Evolutionary conservation across 2,797 vertebrate genomes (phyloP).

Genomic region (Argyrosomus regius): DNA sequence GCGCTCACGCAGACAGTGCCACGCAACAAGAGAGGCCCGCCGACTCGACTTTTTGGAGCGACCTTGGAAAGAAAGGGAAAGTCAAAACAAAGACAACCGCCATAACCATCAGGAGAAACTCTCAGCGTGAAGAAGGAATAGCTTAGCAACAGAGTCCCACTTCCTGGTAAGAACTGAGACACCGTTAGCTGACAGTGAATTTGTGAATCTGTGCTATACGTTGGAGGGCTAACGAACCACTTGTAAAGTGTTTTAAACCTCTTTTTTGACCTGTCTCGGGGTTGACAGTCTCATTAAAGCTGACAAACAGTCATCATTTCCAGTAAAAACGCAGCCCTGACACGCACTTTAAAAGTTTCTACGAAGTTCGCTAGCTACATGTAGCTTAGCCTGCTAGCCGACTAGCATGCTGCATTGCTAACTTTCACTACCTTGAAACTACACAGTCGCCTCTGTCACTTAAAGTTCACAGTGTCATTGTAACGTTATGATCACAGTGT

Average conservation of each 20-base stretch:
- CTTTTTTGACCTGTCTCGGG: fast-evolving
- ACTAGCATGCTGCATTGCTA: conserved; percentile 6
- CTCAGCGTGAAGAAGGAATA: conserved; percentile 68
- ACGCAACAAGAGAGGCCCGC: conserved; percentile 58
- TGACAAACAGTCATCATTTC: too few relatives aligned
- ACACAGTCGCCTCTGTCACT: neutral
- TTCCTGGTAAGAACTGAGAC: conserved; percentile 87
- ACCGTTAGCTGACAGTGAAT: conserved; percentile 55
- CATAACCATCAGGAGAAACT: conserved; percentile 62
- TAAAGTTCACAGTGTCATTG: neutral
- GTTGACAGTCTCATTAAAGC: neutral
- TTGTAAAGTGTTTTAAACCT: fast-evolving
- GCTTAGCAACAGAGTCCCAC: conserved; percentile 79
- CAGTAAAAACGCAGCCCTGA: neutral
- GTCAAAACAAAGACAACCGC: conserved; percentile 73
- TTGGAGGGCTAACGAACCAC: neutral
- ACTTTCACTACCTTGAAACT: neutral
- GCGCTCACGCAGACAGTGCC: conserved; percentile 48
- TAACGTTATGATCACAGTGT: neutral
- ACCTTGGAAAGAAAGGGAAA: conserved; percentile 72
- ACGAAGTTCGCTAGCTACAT: conserved; percentile 8
- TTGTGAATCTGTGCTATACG: conserved; percentile 19
- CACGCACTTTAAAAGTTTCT: conserved; percentile 20
- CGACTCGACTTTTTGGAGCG: conserved; percentile 40
- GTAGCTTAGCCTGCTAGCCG: conserved; percentile 24